These are phyloP conservation scores for Noctua pronuba DNA, from an alignment of 2,888 invertebrate genomes.

Conservation along the genomic window DNA sequence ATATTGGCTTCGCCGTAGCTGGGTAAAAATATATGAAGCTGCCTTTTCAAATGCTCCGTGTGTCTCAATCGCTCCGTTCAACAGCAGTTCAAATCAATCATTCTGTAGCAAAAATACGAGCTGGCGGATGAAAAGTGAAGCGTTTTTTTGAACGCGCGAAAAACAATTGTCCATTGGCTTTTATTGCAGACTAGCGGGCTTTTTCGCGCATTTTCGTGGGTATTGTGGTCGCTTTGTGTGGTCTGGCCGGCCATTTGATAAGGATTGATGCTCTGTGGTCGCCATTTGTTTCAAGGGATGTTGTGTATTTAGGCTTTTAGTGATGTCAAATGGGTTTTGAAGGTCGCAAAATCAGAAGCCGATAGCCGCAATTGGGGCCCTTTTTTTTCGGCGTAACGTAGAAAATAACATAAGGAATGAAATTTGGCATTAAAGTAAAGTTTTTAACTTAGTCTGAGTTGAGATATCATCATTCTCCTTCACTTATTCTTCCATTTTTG, in stretches of 20 bases:
- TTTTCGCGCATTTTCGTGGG: constrained; percentile 42
- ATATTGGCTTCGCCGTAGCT: too few relatives aligned
- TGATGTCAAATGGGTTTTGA: constrained; percentile 1
- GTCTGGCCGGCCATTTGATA: constrained; percentile 29
- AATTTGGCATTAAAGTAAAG: background rate
- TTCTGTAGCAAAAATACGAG: constrained; percentile 71
- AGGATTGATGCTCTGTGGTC: constrained; percentile 42
- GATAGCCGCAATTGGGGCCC: background rate
- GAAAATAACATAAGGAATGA: background rate
- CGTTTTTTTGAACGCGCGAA: constrained; percentile 65
- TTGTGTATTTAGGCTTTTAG: background rate
- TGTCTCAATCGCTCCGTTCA: constrained; percentile 64
- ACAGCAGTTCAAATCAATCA: constrained; percentile 76
- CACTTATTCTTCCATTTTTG: too few relatives aligned
- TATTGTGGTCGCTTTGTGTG: constrained; percentile 49
- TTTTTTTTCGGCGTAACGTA: background rate
- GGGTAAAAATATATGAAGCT: too few relatives aligned
- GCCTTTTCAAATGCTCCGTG: background rate
- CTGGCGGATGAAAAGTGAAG: constrained; percentile 52
- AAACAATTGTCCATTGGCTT: constrained; percentile 74
- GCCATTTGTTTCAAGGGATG: constrained; percentile 21
- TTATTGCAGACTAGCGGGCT: constrained; percentile 25
- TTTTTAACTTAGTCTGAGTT: background rate
- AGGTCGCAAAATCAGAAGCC: background rate
- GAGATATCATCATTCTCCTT: too few relatives aligned